These are phyloP conservation scores for Tachycineta bicolor DNA, from an alignment of 2,113 vertebrate genomes.

Conservation along the genomic window DNA sequence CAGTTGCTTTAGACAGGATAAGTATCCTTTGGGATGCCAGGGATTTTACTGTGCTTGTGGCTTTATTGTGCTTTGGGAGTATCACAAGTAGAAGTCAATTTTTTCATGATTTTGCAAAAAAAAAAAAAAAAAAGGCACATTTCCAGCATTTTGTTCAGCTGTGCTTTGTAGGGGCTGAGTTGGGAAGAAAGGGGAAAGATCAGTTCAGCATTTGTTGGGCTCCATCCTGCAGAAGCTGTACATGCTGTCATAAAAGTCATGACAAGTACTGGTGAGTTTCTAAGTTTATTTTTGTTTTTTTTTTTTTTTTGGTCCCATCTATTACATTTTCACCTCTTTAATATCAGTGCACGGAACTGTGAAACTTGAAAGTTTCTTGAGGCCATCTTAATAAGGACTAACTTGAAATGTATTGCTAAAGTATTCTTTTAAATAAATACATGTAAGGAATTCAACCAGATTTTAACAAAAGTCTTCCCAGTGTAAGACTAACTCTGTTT, in stretches of 20 bases:
- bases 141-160: not conserved
- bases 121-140: not conserved
- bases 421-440: not conserved
- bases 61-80: constrained; percentile 4
- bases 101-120: constrained; percentile 18
- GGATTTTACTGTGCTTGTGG: constrained; percentile 45
- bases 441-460: not conserved
- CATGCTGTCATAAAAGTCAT: not conserved
- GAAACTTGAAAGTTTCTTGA: not conserved
- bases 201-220: not conserved
- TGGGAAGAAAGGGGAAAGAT: not conserved
- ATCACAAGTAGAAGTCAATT: not conserved
- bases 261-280: not conserved
- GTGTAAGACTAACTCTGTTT: not conserved
- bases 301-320: not conserved
- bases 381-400: not conserved
- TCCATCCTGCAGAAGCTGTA: not conserved
- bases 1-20: not conserved
- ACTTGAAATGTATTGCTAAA: not conserved
- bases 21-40: constrained; percentile 12
- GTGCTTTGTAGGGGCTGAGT: not conserved
- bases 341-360: not conserved
- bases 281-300: not conserved
- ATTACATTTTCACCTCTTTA: not conserved
- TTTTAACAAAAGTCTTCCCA: not conserved